Base-by-base conservation (phyloP, 2,888 invertebrate genomes). In the Tanypteryx hageni region DNA sequence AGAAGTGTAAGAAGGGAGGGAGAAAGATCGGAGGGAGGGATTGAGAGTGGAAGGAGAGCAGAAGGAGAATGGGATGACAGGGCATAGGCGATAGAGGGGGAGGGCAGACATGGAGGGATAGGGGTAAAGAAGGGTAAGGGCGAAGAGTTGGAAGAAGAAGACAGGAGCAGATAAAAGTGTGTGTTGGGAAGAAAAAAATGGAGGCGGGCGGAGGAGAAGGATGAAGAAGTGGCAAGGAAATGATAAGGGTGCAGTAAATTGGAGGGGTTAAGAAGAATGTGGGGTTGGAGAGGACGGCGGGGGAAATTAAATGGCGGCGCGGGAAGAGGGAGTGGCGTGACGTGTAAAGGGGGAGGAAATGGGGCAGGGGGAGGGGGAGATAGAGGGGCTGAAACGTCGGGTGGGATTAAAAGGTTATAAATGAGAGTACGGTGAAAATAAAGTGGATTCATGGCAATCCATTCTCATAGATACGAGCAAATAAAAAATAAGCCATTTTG, bases 191-290 rank as follows among this genome's bases (percentile, higher is more conserved):
- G 93, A 58, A 92, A 93, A 93, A 93, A 93, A 93, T 93, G 93
- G 93, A 93, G 93, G 92, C 93, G 93, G 86, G 93, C 93, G 93
- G 93, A 93, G 93, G 93, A 94, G 93, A 93, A 92, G 93, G 93
- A 94, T 94, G 94, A 94, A 94, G 94, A 94, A 7, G 82, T 27
- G 44, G 64, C 14, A 82, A 11, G 44, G 44, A n/a, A 82, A 44
- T 27, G 81, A 16, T 22, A 16, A 44, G 44, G 44, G 44, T 44
- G 44, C 44, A 44, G 44, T 44, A 27, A 31, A 10, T 11, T 27
- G 11, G 81, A 9, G 81, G 82, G 82, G 44, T 44, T 27, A 14
- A 44, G 82, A 16, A 18, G 7, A 82, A 18, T 16, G 44, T 44
- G 44, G 14, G 82, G 27, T 44, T 13, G 44, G 31, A 44, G 44